A percentile compares a stretch with the other conserved stretches of the same genome.
Evolutionary conservation across 2,797 vertebrate genomes (phyloP).

Genomic region (Gadopsis bispinosus): DNA sequence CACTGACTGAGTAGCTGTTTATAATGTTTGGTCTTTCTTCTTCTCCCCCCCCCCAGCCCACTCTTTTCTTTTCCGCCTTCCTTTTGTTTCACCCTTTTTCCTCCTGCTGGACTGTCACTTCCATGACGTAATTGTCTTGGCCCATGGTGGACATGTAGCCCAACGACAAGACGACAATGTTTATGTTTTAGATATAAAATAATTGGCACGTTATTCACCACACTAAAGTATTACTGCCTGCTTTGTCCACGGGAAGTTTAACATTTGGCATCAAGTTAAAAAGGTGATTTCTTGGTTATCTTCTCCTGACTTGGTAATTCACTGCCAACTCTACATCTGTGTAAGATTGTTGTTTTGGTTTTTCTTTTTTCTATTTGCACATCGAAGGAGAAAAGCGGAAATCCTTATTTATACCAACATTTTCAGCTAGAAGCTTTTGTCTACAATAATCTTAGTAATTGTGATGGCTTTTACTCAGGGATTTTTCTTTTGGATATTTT

Average conservation of each 20-base stretch:
- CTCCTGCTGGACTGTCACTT: constrained; percentile 81
- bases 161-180: constrained; percentile 23
- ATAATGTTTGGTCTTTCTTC: background rate
- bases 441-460: background rate
- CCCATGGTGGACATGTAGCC: constrained; percentile 62
- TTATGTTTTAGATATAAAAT: background rate
- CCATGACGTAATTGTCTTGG: constrained; percentile 87
- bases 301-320: background rate
- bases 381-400: background rate
- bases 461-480: background rate
- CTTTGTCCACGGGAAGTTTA: background rate
- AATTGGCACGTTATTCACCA: background rate
- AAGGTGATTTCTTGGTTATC: background rate
- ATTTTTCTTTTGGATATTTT: background rate
- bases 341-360: background rate
- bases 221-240: background rate
- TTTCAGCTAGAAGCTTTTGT: background rate
- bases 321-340: background rate
- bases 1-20: background rate
- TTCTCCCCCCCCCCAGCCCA: background rate
- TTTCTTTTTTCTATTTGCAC: background rate
- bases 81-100: constrained; percentile 83
- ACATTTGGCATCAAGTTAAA: constrained; percentile 7
- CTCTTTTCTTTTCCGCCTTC: constrained; percentile 41
- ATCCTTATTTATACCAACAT: background rate